Evolutionary conservation across 1,140 invertebrate species (phyloP).

Genomic region (Chymomyza costata): DNA sequence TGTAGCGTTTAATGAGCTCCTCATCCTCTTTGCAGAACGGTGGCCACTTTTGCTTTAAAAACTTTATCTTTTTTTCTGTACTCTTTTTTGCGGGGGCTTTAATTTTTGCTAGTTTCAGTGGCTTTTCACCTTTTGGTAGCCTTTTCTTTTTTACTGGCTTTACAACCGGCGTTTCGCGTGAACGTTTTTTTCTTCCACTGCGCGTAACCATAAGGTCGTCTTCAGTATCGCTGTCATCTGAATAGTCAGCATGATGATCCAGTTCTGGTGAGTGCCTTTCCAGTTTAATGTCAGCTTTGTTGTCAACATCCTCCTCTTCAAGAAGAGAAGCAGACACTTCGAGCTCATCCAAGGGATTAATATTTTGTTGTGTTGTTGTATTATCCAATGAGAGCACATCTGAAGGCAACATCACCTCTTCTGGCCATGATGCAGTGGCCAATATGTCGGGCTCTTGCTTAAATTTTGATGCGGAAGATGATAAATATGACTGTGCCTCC

Average conservation of each 20-base stretch:
- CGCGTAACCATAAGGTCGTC: constrained; percentile 44
- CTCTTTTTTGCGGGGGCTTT: constrained; percentile 18
- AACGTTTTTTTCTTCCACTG: constrained; percentile 39
- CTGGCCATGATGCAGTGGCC: constrained; percentile 43
- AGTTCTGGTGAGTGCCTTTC: constrained; percentile 44
- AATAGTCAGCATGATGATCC: constrained; percentile 15
- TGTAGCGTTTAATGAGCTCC: constrained; percentile 59
- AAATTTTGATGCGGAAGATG: constrained; percentile 48
- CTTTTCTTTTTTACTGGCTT: constrained; percentile 15
- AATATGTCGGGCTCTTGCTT: constrained; percentile 57
- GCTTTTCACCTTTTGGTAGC: constrained; percentile 24
- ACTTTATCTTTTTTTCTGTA: constrained; percentile 31
- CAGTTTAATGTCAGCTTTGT: constrained; percentile 41
- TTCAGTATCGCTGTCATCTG: constrained; percentile 15
- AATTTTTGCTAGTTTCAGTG: constrained; percentile 11
- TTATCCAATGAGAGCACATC: constrained; percentile 49
- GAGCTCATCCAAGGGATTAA: constrained; percentile 53
- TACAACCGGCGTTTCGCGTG: too few relatives aligned
- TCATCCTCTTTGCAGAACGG: constrained; percentile 63
- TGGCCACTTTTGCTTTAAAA: constrained; percentile 48
- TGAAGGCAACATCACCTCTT: constrained; percentile 53
- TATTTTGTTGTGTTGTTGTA: constrained; percentile 35
- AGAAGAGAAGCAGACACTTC: constrained; percentile 23
- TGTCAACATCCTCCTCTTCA: constrained; percentile 19
- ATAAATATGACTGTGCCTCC: constrained; percentile 55